Conservation (phyloP, 2,113 vertebrate species). For the Ageneiosus marmoratus region DNA sequence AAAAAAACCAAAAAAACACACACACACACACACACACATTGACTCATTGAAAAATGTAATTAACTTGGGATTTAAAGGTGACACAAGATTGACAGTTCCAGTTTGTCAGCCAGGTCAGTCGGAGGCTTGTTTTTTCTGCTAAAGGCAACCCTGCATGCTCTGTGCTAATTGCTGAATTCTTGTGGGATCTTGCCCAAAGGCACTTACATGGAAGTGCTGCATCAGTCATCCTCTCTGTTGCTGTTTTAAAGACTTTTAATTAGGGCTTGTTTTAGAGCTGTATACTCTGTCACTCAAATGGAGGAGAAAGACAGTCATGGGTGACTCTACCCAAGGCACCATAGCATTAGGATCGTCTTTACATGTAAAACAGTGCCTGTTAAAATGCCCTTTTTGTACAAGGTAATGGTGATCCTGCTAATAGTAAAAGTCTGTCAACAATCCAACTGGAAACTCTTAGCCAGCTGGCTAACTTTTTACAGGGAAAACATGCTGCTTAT, state of each 20-base stretch:
- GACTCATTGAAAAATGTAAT: constrained; percentile 16
- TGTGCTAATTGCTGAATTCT: constrained; percentile 43
- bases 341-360: background rate
- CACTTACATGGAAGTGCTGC: constrained; percentile 26
- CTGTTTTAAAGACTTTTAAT: constrained; percentile 36
- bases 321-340: background rate
- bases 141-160: constrained; percentile 24
- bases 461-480: background rate
- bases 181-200: constrained; percentile 20
- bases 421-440: constrained; percentile 3
- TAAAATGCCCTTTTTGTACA: constrained; percentile 17
- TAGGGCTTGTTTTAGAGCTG: constrained; percentile 18
- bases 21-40: too few species aligned
- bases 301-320: constrained; percentile 3
- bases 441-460: background rate
- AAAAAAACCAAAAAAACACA: too few species aligned
- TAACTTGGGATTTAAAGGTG: constrained; percentile 26
- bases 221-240: constrained; percentile 8
- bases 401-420: constrained; percentile 14
- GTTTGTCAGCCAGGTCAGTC: constrained; percentile 32
- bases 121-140: constrained; percentile 32
- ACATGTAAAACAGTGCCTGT: constrained; percentile 19
- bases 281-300: constrained; percentile 13
- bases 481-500: background rate
- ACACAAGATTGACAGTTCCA: constrained; percentile 48